Base-by-base conservation (phyloP, 2,797 vertebrate species). In the Neosalanx taihuensis region DNA sequence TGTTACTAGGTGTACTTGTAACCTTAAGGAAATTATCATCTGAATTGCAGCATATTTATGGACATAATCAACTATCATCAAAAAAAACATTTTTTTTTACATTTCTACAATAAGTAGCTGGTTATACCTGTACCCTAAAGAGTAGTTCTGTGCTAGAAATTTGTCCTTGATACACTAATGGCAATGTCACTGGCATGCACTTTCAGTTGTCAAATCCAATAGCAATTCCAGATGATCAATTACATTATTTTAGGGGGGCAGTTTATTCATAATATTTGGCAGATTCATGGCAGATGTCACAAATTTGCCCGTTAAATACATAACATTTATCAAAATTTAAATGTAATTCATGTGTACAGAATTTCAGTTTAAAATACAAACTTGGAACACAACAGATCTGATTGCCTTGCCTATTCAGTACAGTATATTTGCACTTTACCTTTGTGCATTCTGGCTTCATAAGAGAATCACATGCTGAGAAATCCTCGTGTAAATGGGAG, bases 231-330 rank as follows among this genome's bases (percentile, higher is more conserved):
- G 37, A 41, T 41, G 37, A 41, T 41, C 37, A 41, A 41, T 46
- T 10, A 46, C 41, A 46, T 12, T 46, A 2, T 46, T 46, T 46
- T 46, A 9, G 41, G 41, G 41, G 12, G 41, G 41, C 41, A 46
- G 41, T 46, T 46, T 46, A 46, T 79, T 78, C 18, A 67, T 17
- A 74, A 9, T 1, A 18, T 49, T 70, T 23, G 46, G 31, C 57
- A 69, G 30, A 57, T 68, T 67, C 29, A n/a, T 33, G 17, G 23
- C 7, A 6, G 2, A 29, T 10, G 58, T 3, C 58, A 60, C n/a
- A 20, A 68, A 31, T 31, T 6, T 12, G 15, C 49, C 30, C 33
- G n/a, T 67, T 56, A 56, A 35, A 51, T 51, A 51, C 53, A 23
- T 2, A 13, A 53, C 49, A 51, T 15, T 18, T 70, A 15, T 15